Conservation (phyloP, 2,797 vertebrate species). For the Tragopan temminckii region DNA sequence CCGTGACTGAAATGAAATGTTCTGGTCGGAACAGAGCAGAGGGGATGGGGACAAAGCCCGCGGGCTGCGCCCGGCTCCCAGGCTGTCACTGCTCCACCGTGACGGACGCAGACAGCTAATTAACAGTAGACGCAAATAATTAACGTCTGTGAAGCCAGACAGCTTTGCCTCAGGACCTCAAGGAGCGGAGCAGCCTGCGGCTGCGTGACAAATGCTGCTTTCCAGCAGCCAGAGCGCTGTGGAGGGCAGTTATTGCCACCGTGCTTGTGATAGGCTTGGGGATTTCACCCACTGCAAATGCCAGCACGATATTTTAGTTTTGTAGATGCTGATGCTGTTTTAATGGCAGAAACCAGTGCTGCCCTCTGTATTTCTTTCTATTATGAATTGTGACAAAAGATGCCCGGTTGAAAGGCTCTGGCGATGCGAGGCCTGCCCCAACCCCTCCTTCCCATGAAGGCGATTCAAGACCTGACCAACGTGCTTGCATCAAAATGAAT, state of each 20-base stretch:
- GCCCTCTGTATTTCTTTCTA: not conserved
- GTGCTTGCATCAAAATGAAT: not conserved
- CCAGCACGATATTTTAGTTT: rapidly evolving
- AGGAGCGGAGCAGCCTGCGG: not conserved
- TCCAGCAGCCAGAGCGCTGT: not conserved
- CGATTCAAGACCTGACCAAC: not conserved
- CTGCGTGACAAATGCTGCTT: not conserved
- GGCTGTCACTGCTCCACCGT: slow-evolving; percentile 54
- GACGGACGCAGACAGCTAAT: slow-evolving; percentile 78
- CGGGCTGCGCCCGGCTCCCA: slow-evolving; percentile 34
- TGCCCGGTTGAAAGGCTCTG: not conserved
- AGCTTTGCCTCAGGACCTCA: slow-evolving; percentile 64
- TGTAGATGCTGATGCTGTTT: not conserved
- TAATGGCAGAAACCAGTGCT: not conserved
- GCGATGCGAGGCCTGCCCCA: not conserved
- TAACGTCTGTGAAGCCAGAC: slow-evolving; percentile 79
- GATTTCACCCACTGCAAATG: not conserved
- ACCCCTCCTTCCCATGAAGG: not conserved
- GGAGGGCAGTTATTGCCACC: not conserved
- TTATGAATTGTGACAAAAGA: not conserved
- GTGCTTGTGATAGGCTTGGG: rapidly evolving
- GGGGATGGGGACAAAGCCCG: not conserved
- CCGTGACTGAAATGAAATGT: slow-evolving; percentile 66
- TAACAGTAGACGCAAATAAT: slow-evolving; percentile 79
- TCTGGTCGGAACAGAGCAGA: slow-evolving; percentile 52